Percentiles rank a stretch among this genome's conserved stretches.
These are phyloP conservation scores for Pristionchus mayeri DNA, from an alignment of 2,888 invertebrate species.

Conservation along the genomic window DNA sequence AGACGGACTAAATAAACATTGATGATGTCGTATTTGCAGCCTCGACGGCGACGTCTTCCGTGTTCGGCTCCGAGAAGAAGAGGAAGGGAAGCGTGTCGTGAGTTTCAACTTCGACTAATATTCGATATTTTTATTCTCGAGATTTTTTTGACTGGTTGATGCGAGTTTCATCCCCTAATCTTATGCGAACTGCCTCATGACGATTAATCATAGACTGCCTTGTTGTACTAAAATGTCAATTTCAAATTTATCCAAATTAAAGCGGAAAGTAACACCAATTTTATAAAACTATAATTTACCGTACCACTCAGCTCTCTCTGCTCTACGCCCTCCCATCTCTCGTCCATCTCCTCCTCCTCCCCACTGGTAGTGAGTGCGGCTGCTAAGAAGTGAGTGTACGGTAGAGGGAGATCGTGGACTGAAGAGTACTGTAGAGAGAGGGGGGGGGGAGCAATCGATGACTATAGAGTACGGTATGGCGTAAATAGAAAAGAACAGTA, in stretches of 20 bases:
- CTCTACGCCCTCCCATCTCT: constrained; percentile 25
- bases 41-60: background rate
- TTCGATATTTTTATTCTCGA: no score
- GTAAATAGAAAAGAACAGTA: background rate
- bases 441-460: no score
- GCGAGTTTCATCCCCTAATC: no score
- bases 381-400: constrained; percentile 43
- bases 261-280: no score
- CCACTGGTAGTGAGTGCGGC: constrained; percentile 42
- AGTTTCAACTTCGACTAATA: background rate
- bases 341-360: background rate
- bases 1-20: no score
- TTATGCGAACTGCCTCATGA: no score
- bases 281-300: background rate
- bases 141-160: no score
- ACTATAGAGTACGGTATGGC: background rate
- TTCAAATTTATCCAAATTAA: no score
- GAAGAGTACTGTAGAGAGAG: background rate
- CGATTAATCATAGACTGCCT: no score
- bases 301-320: background rate
- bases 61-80: constrained; percentile 18
- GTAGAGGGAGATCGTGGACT: background rate
- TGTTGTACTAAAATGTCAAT: no score
- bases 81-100: background rate
- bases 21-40: no score